Evolutionary conservation across 2,113 vertebrate genomes (phyloP), one percentile per base, ranked within the genome.

Genomic region (Brachypteracias leptosomus): DNA sequence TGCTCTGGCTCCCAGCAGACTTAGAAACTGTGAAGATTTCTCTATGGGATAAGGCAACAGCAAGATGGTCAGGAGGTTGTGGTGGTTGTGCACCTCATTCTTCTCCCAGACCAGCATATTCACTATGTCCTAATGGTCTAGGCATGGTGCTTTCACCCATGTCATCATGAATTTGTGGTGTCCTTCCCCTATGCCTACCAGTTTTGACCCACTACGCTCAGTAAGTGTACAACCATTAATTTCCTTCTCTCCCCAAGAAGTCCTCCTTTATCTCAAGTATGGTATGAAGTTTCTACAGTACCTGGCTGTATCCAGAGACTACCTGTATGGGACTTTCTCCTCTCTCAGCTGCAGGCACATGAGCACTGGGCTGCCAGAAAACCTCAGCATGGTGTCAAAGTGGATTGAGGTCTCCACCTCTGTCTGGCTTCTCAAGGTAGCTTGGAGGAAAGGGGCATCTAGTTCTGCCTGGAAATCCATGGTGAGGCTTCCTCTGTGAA

Each of bases 311-410:
- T 13, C 10, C 40, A 58, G 47, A 58, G 12, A 26, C 68, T 95
- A 98, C 97, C 97, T 97, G 93, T 96, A 97, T 0, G 95, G 95
- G 20, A 77, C 49, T 21, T 91, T 82, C 8, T 97, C 96, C 40
- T 97, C 74, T 31, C 38, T 93, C 81, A 98, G 75, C 83, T 97
- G 97, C 57, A 98, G 92, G 67, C 97, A 98, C 91, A 97, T 95
- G 42, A 84, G 78, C 81, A 97, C 71, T 0, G 97, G 96, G 51
- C n/a, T 90, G 44, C 36, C 25, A 3, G 91, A 90, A 73, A 97
- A 95, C 16, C 77, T 94, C 73, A 97, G 85, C 11, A 61, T 29
- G 35, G 94, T 96, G 63, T 97, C 86, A 0, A 97, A 95, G 46
- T 89, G 77, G 33, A 95, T 58, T 4, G 88, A 80, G 29, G 85